These are phyloP conservation scores for Brachionus plicatilis DNA, from an alignment of 1,140 invertebrate genomes.

Conservation along the genomic window DNA sequence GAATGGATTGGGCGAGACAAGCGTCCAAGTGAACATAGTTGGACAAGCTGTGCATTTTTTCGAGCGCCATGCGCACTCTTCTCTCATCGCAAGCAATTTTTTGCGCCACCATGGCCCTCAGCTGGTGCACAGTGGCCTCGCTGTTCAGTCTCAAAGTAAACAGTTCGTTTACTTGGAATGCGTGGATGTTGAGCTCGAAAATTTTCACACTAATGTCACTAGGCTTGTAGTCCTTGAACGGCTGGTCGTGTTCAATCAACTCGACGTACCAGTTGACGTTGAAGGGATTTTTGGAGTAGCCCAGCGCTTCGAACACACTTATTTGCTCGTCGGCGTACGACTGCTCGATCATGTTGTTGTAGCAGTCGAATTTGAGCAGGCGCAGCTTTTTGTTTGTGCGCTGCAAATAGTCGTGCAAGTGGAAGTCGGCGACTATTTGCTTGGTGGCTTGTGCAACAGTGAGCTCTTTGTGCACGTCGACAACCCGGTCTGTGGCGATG, in stretches of 20 bases:
- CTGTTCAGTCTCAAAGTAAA: neutral
- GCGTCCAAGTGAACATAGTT: neutral
- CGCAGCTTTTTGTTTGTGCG: constrained; percentile 50
- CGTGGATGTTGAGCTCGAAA: neutral
- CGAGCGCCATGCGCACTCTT: neutral
- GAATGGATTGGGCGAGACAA: neutral
- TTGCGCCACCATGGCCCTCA: neutral
- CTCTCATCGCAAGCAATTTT: neutral
- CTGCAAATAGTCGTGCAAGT: neutral
- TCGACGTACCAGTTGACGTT: constrained; percentile 26
- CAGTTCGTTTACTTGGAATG: neutral
- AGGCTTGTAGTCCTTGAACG: constrained; percentile 6
- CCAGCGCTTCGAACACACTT: constrained; percentile 15
- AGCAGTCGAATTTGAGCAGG: constrained; percentile 67
- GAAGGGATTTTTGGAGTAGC: constrained; percentile 8
- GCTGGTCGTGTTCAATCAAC: neutral
- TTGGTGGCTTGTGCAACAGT: constrained; percentile 61
- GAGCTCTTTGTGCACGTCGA: constrained; percentile 61
- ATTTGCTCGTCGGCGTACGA: constrained; percentile 64
- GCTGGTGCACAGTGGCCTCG: neutral
- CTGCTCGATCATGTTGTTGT: constrained; percentile 65
- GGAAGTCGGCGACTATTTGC: constrained; percentile 57
- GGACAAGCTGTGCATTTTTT: neutral
- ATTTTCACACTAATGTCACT: constrained; percentile 10
- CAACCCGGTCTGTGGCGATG: constrained; percentile 56